Base-by-base conservation (phyloP, 2,888 invertebrate species). In the Sussaba pulchella region DNA sequence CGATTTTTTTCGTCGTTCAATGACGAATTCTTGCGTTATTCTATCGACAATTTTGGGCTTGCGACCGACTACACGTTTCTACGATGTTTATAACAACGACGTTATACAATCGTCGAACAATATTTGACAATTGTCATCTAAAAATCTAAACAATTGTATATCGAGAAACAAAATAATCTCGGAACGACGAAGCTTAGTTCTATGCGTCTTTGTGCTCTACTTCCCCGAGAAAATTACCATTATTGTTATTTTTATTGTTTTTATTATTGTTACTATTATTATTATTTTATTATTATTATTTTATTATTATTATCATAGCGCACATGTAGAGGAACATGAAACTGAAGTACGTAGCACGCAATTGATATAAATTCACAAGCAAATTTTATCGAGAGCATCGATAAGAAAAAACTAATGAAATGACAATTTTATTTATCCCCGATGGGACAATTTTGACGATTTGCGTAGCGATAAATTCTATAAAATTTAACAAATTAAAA, bases 291-390 rank as follows among this genome's bases (percentile, higher is more conserved):
- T n/a, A n/a, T n/a, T n/a, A n/a, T n/a, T n/a, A n/a, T n/a, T n/a
- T n/a, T n/a, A n/a, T 70, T 64, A 64, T 73, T 39, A 54, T 50
- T 69, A 45, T 45, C 64, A n/a, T 66, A 57, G 70, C 70, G 66
- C 66, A 61, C 43, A 50, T 45, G 39, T 39, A 45, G 24, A 79
- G 75, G 75, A 79, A 79, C 75, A 63, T 69, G 43, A 5, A 63
- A 73, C 61, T 43, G 21, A 78, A 73, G 9, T 50, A 70, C 43
- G n/a, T n/a, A n/a, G n/a, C 43, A 26, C 57, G 17, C 17, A 43
- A 69, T 54, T 41, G 45, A 45, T 6, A 45, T 31, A 57, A 57
- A 14, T 36, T 19, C 12, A 39, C 19, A 10, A 12, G 10, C 19
- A n/a, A 24, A n/a, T 17, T 41, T 54, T 14, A 31, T 31, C 31